Evolutionary conservation across 1,140 invertebrate genomes (phyloP).

Genomic region (Drosophila sturtevanti): DNA sequence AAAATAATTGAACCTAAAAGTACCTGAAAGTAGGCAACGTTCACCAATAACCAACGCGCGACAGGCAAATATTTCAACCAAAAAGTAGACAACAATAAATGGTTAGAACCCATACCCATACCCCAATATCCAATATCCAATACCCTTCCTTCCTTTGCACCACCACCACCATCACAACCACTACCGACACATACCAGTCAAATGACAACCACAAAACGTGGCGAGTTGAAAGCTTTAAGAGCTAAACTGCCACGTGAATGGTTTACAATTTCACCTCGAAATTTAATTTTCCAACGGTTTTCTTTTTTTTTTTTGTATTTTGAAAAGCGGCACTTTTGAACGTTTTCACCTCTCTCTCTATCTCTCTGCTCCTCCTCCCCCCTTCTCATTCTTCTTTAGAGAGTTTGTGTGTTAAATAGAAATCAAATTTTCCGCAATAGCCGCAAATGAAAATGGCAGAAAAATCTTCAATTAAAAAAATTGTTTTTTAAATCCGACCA

Average conservation of each 20-base stretch:
- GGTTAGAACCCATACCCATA: conserved; percentile 17
- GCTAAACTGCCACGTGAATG: conserved; percentile 20
- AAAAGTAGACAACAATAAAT: conserved; percentile 60
- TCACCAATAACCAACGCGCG: neutral
- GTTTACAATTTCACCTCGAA: conserved; percentile 70
- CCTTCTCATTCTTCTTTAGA: neutral
- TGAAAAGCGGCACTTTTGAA: neutral
- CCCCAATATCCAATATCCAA: neutral
- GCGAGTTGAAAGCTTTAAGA: conserved; percentile 55
- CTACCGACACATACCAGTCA: neutral
- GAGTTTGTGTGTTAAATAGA: conserved; percentile 31
- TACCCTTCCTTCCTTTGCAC: too few species aligned
- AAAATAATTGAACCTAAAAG: conserved; percentile 54
- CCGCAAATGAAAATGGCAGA: conserved; percentile 5
- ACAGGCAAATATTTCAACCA: conserved; percentile 47
- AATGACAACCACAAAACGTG: conserved; percentile 44
- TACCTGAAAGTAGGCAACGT: conserved; percentile 31
- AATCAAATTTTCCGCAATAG: conserved; percentile 11
- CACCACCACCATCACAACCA: too few species aligned
- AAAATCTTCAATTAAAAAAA: neutral
- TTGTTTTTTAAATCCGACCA: neutral
- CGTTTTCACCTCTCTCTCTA: neutral
- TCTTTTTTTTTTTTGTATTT: neutral
- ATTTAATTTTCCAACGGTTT: conserved; percentile 56
- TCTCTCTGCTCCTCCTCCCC: too few species aligned